Evolutionary conservation across 2,113 vertebrate species (phyloP).

Genomic region (Jaculus jaculus): DNA sequence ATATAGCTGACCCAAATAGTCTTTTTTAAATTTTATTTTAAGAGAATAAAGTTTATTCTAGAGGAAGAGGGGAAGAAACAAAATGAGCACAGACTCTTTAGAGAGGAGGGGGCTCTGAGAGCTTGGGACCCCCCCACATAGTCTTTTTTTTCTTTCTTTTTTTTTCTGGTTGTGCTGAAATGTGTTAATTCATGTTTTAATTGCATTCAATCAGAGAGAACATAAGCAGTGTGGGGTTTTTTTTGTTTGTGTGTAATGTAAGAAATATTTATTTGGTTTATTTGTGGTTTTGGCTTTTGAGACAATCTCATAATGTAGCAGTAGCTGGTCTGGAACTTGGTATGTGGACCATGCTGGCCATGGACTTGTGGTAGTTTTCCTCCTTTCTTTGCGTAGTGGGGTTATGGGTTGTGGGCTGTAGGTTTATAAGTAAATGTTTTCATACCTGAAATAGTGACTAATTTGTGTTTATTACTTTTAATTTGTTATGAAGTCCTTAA

Average conservation of each 20-base stretch:
- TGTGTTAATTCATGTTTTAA: not conserved
- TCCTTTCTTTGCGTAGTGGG: not conserved
- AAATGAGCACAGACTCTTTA: too few species aligned
- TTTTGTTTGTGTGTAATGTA: not conserved
- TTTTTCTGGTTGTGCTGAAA: not conserved
- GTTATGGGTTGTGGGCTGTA: not conserved
- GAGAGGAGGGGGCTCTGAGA: too few species aligned
- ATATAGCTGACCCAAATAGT: not conserved
- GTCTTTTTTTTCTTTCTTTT: not conserved
- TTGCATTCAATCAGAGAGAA: not conserved
- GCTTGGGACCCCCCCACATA: too few species aligned
- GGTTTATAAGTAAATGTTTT: not conserved
- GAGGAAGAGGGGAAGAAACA: too few species aligned
- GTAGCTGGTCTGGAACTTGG: not conserved
- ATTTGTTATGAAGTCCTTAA: not conserved
- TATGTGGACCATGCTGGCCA: not conserved
- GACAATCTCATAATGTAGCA: not conserved
- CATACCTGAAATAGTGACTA: constrained; percentile 1
- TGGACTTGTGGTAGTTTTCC: not conserved
- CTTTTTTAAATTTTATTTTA: not conserved
- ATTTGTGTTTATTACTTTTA: constrained; percentile 22
- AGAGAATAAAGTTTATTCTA: too few species aligned
- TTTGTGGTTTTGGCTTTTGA: not conserved
- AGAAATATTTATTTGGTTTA: too few species aligned
- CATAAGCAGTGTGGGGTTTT: not conserved